Base-by-base conservation (phyloP, 2,888 invertebrate genomes). In the Pristionchus entomophagus region DNA sequence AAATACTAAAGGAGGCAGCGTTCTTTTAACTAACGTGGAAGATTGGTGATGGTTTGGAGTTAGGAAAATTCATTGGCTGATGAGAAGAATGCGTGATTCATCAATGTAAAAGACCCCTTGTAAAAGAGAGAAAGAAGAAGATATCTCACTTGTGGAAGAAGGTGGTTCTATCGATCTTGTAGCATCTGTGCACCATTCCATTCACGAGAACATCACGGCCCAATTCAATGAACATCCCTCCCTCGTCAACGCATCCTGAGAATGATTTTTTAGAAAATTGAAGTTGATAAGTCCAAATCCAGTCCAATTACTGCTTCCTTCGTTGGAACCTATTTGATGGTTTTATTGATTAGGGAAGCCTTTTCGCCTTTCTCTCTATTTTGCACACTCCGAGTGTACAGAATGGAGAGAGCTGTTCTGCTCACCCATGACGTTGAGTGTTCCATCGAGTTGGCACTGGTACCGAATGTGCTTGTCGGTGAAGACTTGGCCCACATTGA, bases 401-500 rank as follows among this genome's bases (percentile, higher is more conserved):
- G n/a, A n/a, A n/a, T n/a, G n/a, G n/a, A n/a, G n/a, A n/a, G n/a
- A n/a, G n/a, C n/a, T 32, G 51, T 78, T 6, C 32, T 14, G 17
- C 82, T 59, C 26, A 91, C 92, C 92, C 29, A 92, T 83, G 56
- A 92, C 93, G 53, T 87, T 82, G 29, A 91, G 86, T 6, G 88
- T 88, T 51, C 92, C 92, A 65, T 91, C 90, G 32, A 90, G 88
- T 26, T 89, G 88, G 86, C 93, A 93, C 77, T 91, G 91, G 87
- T 93, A 93, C 38, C 93, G 87, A 59, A 93, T 91, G 86, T 93
- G 93, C 86, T 91, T 90, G 83, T 93, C 93, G 26, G 91, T 91
- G 92, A 92, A 93, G 85, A 92, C 88, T 82, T 93, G 92, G 5
- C 92, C 92, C 22, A 91, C 89, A 65, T 87, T 89, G 88, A 89